A percentile compares a stretch with the other conserved stretches of the same genome.
phyloP scores from a whole-genome alignment of 2,888 invertebrate genomes.

The Mantis religiosa region DNA sequence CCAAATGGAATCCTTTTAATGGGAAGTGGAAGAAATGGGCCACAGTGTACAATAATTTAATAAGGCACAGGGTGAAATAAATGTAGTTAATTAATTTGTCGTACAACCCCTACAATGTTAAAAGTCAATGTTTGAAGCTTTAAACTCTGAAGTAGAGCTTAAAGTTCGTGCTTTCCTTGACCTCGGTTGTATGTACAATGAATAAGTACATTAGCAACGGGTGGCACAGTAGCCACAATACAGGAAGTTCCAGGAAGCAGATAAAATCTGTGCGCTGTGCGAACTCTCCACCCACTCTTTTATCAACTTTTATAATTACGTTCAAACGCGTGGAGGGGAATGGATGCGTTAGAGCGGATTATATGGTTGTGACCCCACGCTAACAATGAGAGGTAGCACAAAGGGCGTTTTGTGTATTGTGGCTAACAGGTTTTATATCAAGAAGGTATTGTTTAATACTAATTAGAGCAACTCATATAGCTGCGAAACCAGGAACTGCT shows the following conservation, averaged over 20 bases:
- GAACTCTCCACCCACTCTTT: too few relatives aligned
- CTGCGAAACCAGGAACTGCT: neutral
- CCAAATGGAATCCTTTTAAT: too few relatives aligned
- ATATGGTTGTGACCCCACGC: neutral
- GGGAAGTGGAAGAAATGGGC: too few relatives aligned
- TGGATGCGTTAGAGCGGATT: neutral
- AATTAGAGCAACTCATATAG: neutral
- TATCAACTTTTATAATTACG: neutral
- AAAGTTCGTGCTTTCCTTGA: too few relatives aligned
- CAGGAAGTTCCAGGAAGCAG: neutral
- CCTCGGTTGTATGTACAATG: too few relatives aligned
- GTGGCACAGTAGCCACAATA: neutral
- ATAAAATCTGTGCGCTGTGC: neutral
- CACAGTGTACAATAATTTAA: too few relatives aligned
- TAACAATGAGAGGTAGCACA: neutral
- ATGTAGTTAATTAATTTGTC: too few relatives aligned
- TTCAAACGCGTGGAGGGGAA: neutral
- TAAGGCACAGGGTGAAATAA: too few relatives aligned
- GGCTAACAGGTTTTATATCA: neutral
- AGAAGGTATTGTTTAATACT: neutral
- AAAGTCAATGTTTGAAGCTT: too few relatives aligned
- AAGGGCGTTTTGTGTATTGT: neutral
- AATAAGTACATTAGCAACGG: too few relatives aligned
- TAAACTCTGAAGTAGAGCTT: too few relatives aligned
- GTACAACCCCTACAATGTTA: too few relatives aligned